Evolutionary conservation across 2,888 invertebrate genomes (phyloP).

Genomic region (Dromius quadrimaculatus): DNA sequence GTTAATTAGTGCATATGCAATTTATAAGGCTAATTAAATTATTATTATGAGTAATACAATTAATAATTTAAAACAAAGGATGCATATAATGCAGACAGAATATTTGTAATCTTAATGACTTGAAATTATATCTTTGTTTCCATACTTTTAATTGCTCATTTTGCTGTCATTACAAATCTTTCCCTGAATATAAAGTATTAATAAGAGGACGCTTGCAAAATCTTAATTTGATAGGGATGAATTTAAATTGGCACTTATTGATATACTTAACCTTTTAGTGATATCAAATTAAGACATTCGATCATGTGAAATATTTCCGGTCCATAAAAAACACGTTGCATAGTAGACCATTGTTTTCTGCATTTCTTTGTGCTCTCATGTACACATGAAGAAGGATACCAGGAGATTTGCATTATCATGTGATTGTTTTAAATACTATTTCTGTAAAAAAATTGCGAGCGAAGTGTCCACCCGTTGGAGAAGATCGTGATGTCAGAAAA

Average conservation of each 20-base stretch:
- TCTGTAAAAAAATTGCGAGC: conserved; percentile 8
- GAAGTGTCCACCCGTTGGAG: conserved; percentile 12
- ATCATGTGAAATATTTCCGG: conserved; percentile 48
- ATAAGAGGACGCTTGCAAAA: too few relatives aligned
- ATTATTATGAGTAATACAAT: conserved; percentile 19
- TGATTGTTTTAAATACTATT: conserved; percentile 12
- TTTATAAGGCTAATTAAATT: conserved; percentile 18
- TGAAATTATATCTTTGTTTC: background rate
- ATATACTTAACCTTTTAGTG: too few relatives aligned
- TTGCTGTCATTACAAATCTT: conserved; percentile 18
- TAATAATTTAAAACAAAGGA: conserved; percentile 20
- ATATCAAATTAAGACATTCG: conserved; percentile 31
- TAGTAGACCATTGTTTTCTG: background rate
- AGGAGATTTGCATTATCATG: background rate
- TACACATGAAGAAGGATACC: background rate
- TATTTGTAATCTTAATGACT: conserved; percentile 27
- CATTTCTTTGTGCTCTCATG: background rate
- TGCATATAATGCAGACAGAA: conserved; percentile 15
- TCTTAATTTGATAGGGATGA: too few relatives aligned
- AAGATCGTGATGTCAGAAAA: background rate
- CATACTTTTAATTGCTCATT: conserved; percentile 14
- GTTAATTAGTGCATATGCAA: conserved; percentile 28
- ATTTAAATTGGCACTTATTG: too few relatives aligned
- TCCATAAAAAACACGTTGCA: conserved; percentile 26
- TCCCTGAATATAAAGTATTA: background rate